Conservation (phyloP, 2,888 invertebrate genomes). For the Diaphora mendica region DNA sequence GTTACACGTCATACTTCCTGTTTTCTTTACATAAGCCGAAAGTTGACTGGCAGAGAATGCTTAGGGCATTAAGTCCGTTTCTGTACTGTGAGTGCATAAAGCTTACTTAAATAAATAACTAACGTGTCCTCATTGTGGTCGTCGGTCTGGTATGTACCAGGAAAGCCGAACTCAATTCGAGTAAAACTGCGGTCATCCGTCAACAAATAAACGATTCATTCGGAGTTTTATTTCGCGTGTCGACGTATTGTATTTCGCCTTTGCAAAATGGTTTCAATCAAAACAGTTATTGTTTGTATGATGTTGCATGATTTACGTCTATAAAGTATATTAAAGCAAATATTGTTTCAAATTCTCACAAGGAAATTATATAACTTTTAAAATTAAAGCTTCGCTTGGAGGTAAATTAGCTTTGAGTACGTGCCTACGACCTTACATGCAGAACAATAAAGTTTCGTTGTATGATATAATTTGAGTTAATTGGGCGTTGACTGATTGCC, state of each 20-base stretch:
- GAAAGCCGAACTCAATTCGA: neutral
- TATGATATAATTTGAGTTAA: conserved; percentile 3
- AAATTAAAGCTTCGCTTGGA: conserved; percentile 14
- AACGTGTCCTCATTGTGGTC: no score
- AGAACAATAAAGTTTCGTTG: conserved; percentile 15
- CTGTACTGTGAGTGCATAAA: no score
- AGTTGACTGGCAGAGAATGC: no score
- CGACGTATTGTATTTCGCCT: no score
- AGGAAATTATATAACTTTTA: conserved; percentile 10
- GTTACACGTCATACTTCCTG: no score
- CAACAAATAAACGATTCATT: conserved; percentile 22
- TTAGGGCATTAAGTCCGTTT: no score
- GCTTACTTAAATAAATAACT: no score
- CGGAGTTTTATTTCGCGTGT: conserved; percentile 7
- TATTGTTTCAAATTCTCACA: conserved; percentile 11
- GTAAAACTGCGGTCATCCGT: neutral
- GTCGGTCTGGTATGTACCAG: neutral
- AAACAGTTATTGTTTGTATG: conserved; percentile 21
- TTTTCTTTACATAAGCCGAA: no score
- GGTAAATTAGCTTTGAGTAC: conserved; percentile 11
- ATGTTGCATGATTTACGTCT: conserved; percentile 32
- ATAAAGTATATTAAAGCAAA: conserved; percentile 18
- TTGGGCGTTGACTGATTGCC: conserved; percentile 2
- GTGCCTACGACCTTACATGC: neutral
- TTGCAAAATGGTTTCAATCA: conserved; percentile 16